Conservation (phyloP, 2,113 vertebrate species). For the Dendrocopos noguchii region DNA sequence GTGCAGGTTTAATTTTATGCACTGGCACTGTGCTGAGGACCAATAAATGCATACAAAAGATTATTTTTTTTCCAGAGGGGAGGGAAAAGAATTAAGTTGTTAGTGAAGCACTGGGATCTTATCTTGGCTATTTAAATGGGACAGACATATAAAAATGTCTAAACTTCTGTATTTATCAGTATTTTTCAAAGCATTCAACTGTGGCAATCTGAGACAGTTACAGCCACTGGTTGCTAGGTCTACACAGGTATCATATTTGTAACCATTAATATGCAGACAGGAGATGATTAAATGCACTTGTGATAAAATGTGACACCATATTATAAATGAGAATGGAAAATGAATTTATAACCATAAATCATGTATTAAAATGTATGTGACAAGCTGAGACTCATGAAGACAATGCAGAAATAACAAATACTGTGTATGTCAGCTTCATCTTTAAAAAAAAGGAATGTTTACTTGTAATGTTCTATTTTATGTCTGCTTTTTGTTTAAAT, state of each 20-base stretch:
- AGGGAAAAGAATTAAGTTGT: background rate
- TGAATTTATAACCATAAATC: conserved; percentile 92
- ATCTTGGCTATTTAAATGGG: conserved; percentile 40
- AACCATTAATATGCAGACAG: conserved; percentile 91
- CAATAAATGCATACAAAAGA: background rate
- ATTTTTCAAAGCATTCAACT: conserved; percentile 77
- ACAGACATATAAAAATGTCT: conserved; percentile 31
- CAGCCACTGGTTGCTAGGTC: conserved; percentile 76
- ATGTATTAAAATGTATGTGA: conserved; percentile 84
- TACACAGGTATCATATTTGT: conserved; percentile 86
- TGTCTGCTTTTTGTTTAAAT: conserved; percentile 44
- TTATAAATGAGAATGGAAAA: conserved; percentile 90
- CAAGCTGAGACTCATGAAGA: conserved; percentile 75
- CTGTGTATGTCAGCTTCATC: conserved; percentile 44
- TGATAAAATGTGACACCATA: conserved; percentile 89
- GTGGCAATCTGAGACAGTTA: conserved; percentile 76
- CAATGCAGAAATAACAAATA: conserved; percentile 75
- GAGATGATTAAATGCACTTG: conserved; percentile 87
- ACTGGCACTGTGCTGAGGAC: background rate
- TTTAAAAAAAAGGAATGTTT: background rate
- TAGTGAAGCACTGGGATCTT: background rate
- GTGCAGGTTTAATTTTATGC: background rate
- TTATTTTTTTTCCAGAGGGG: background rate
- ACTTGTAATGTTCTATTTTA: conserved; percentile 36
- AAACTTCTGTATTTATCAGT: conserved; percentile 45